Evolutionary conservation across 2,113 vertebrate species (phyloP).

Genomic region (Microtus oregoni): DNA sequence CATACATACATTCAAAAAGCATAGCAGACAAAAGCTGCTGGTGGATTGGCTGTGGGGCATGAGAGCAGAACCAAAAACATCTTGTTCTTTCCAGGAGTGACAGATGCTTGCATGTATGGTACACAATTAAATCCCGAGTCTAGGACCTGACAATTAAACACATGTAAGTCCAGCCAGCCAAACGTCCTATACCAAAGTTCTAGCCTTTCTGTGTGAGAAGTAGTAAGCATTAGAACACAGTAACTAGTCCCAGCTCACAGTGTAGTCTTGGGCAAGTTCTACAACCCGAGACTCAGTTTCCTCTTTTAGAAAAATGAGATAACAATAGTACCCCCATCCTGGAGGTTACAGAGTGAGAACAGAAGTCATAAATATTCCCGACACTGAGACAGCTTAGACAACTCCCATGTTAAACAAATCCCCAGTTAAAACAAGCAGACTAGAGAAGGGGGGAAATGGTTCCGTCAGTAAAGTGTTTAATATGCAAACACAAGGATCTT

Average conservation of each 20-base stretch:
- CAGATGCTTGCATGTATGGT: background rate
- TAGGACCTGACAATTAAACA: background rate
- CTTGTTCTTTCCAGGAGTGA: background rate
- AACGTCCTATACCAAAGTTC: background rate
- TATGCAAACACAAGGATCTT: background rate
- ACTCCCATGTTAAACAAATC: conserved; percentile 19
- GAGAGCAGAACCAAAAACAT: background rate
- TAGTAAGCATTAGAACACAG: conserved; percentile 24
- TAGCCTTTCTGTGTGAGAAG: conserved; percentile 25
- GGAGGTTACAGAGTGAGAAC: background rate
- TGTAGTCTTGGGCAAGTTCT: conserved; percentile 14
- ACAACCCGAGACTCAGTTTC: conserved; percentile 37
- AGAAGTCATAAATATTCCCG: background rate
- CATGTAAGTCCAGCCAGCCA: background rate
- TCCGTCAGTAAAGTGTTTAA: no score
- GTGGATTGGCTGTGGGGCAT: background rate
- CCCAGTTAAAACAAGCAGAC: conserved; percentile 35
- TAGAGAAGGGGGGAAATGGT: background rate
- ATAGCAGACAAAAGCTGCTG: background rate
- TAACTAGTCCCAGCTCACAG: background rate
- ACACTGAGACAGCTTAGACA: conserved; percentile 18
- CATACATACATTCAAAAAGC: background rate
- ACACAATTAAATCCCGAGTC: background rate
- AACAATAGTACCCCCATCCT: background rate
- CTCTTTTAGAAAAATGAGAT: conserved; percentile 43